Evolutionary conservation across 2,113 vertebrate genomes (phyloP).

Genomic region (Crotalus helleri): DNA sequence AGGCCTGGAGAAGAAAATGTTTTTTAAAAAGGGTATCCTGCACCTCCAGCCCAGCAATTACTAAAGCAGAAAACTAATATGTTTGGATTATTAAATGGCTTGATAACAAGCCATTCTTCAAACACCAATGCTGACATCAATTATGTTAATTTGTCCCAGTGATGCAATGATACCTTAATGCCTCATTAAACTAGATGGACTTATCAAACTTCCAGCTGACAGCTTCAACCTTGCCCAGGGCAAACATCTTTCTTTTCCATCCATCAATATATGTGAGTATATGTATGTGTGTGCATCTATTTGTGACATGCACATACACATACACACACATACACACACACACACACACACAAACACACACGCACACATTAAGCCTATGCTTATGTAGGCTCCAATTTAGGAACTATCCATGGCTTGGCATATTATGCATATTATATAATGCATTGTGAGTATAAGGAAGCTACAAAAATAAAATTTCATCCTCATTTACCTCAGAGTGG

Average conservation of each 20-base stretch:
- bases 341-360: too few relatives aligned
- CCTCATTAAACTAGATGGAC: constrained; percentile 36
- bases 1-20: constrained; percentile 1
- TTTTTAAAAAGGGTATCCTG: neutral
- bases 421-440: neutral
- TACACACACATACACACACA: neutral
- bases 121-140: neutral
- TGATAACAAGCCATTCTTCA: constrained; percentile 32
- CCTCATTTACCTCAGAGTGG: too few relatives aligned
- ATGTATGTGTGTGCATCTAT: neutral
- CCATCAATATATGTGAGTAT: neutral
- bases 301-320: neutral
- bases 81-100: constrained; percentile 36
- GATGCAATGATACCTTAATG: constrained; percentile 42
- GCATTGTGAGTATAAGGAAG: neutral
- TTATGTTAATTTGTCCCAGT: constrained; percentile 35
- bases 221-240: constrained; percentile 14
- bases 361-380: neutral
- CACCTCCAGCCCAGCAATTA: neutral
- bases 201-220: constrained; percentile 6
- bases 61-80: neutral
- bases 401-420: neutral
- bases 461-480: neutral
- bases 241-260: constrained; percentile 17
- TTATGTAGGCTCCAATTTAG: neutral